Percentiles rank a stretch among this genome's conserved stretches.
These are phyloP conservation scores for Achlya flavicornis DNA, from an alignment of 2,888 invertebrate genomes.

Conservation along the genomic window DNA sequence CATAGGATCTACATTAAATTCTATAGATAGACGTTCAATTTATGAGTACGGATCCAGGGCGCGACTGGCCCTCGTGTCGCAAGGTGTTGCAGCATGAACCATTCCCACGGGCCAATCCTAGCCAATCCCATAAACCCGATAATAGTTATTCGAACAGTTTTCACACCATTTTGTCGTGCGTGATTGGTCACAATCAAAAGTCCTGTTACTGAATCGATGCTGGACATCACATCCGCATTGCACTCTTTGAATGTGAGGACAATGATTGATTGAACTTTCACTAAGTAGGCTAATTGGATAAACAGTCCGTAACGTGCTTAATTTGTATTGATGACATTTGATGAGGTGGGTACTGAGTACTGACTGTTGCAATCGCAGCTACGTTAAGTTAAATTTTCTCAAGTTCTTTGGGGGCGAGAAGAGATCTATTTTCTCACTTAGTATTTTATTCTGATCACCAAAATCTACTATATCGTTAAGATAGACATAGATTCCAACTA, in stretches of 20 bases:
- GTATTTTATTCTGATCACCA: too few species aligned
- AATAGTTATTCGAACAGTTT: conserved; percentile 57
- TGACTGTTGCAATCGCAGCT: background rate
- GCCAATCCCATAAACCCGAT: conserved; percentile 60
- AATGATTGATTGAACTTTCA: conserved; percentile 57
- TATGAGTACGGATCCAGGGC: background rate
- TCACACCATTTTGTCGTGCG: conserved; percentile 71
- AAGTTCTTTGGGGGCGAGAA: too few species aligned
- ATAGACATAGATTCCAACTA: too few species aligned
- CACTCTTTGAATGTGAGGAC: conserved; percentile 49
- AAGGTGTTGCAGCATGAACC: conserved; percentile 31
- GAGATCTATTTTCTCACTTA: too few species aligned
- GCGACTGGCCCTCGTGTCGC: conserved; percentile 5
- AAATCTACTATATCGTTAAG: too few species aligned
- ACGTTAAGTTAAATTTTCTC: too few species aligned
- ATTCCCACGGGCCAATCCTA: conserved; percentile 72
- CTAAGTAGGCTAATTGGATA: conserved; percentile 43
- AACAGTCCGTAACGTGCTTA: conserved; percentile 12
- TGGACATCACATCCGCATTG: conserved; percentile 50
- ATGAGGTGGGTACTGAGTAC: background rate
- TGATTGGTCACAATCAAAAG: conserved; percentile 63
- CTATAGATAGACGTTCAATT: conserved; percentile 2
- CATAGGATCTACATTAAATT: background rate
- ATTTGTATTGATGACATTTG: conserved; percentile 9
- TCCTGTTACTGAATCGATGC: conserved; percentile 51